Base-by-base conservation (phyloP, 2,888 invertebrate species). In the Julus scandinavius region DNA sequence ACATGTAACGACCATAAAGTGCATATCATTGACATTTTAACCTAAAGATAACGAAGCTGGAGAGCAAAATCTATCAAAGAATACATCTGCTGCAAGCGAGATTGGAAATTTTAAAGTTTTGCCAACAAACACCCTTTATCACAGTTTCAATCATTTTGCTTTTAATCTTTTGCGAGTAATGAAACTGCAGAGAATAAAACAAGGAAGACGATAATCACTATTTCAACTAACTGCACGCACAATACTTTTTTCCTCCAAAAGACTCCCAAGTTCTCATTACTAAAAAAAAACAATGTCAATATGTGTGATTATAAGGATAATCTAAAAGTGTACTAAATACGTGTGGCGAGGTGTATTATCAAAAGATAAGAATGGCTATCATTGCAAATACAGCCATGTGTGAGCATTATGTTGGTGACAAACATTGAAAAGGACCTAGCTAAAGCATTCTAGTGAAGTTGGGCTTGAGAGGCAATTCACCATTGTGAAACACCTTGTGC, bases 121-220 rank as follows among this genome's bases (percentile, higher is more conserved):
- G 13, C 72, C 29, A 29, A 72, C 72, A 1, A 29, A 72, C 72
- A 29, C 29, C 9, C 11, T 29, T 6, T 72, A 72, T 72, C 72
- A 72, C 72, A 72, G 72, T 29, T 29, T 72, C 29, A 11, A 72
- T 72, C 72, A 11, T 72, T 72, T 72, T 72, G 63, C 63, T 29
- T 72, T 72, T 72, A 29, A 29, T 29, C 29, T 72, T 38, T 72
- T n/a, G 72, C 72, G 20, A 72, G 72, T 29, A 72, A 29, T 20
- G n/a, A 72, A n/a, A 72, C 72, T 29, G 72, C 29, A 72, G 72
- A 72, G 72, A 72, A 72, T 45, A 29, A 72, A 72, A 72, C 29
- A 72, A 72, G 72, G 72, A 72, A 72, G 72, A 72, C 72, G 13
- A 29, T 72, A 72, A 72, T 72, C 72, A 72, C 72, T 72, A 72